Conservation (phyloP, 2,888 invertebrate genomes). For the Taphrorychus bicolor region DNA sequence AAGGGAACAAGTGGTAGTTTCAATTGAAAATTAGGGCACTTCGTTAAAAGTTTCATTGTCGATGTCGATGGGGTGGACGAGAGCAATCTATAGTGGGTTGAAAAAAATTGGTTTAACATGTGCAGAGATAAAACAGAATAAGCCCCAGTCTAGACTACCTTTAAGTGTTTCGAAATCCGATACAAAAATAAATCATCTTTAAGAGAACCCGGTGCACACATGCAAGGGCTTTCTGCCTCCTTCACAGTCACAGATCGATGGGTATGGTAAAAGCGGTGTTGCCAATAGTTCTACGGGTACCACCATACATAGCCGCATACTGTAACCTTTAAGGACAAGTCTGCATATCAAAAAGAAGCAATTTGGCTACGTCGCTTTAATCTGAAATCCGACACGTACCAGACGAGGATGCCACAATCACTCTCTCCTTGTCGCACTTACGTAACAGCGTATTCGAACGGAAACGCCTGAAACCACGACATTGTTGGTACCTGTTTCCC, state of each 20-base stretch:
- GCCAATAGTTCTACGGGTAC: background rate
- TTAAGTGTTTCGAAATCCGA: conserved; percentile 29
- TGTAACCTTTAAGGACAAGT: background rate
- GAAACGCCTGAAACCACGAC: conserved; percentile 42
- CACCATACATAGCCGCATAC: background rate
- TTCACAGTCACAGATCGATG: conserved; percentile 22
- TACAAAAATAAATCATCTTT: conserved; percentile 32
- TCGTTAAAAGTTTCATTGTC: conserved; percentile 20
- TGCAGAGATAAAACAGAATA: conserved; percentile 20
- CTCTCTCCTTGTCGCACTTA: conserved; percentile 28
- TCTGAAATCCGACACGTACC: conserved; percentile 39
- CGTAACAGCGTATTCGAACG: conserved; percentile 24
- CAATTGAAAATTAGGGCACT: conserved; percentile 25
- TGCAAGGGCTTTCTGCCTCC: conserved; percentile 24
- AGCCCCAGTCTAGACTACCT: conserved; percentile 30
- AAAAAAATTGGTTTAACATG: background rate
- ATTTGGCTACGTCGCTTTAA: conserved; percentile 24
- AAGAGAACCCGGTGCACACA: conserved; percentile 26
- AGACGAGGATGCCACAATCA: conserved; percentile 18
- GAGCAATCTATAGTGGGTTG: background rate
- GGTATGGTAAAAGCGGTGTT: conserved; percentile 18
- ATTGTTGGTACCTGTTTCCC: conserved; percentile 42
- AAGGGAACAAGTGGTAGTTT: conserved; percentile 2
- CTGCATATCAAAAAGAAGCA: background rate
- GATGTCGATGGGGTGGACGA: background rate